Conservation (phyloP, 2,797 vertebrate genomes). For the Phylloscopus collybita region DNA sequence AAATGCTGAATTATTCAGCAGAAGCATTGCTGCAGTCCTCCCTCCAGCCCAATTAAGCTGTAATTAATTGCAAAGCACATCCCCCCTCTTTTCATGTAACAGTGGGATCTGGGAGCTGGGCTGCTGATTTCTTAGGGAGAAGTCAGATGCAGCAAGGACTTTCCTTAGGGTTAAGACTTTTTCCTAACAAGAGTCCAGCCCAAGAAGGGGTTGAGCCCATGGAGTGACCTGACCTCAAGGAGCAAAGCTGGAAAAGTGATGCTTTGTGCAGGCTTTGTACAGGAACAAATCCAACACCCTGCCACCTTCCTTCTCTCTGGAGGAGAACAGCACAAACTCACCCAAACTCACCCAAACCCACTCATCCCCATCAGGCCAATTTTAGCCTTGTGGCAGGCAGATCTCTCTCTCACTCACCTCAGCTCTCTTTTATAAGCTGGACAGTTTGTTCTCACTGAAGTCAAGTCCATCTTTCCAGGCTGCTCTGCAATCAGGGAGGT, state of each 20-base stretch:
- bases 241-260: background rate
- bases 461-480: background rate
- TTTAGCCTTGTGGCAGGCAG: background rate
- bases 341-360: background rate
- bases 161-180: background rate
- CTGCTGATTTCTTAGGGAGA: background rate
- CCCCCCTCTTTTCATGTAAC: fast-evolving
- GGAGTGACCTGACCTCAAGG: background rate
- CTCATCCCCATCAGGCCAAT: background rate
- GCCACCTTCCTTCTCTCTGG: background rate
- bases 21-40: background rate
- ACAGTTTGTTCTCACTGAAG: constrained; percentile 50
- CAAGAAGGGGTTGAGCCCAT: background rate
- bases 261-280: background rate
- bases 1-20: background rate
- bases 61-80: background rate
- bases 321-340: background rate
- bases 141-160: background rate
- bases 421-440: background rate
- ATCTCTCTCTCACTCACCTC: constrained; percentile 23
- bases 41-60: background rate
- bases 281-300: fast-evolving
- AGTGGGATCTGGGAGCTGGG: background rate
- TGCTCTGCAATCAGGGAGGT: background rate
- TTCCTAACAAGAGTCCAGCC: background rate